Percentiles rank a stretch among this genome's conserved stretches.
Conservation (phyloP, 2,113 vertebrate genomes). For the Halcyon malimbica region DNA sequence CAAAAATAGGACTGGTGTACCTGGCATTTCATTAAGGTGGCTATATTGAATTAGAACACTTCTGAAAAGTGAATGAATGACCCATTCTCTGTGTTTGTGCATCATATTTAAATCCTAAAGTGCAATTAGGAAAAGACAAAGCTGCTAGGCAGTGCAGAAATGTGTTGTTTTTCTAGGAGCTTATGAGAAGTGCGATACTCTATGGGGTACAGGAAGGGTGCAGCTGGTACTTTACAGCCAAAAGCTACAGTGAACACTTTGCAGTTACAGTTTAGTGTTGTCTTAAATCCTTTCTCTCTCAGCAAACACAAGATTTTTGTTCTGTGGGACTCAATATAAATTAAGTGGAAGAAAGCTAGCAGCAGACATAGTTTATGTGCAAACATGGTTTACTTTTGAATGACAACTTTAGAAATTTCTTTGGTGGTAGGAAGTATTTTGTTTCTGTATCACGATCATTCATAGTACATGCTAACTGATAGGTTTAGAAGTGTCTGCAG, state of each 20-base stretch:
- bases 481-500: background rate
- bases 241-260: background rate
- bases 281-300: background rate
- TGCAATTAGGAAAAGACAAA: background rate
- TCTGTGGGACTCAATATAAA: background rate
- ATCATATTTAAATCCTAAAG: background rate
- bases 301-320: background rate
- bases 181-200: background rate
- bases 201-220: background rate
- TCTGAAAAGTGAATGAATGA: background rate
- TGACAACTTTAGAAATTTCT: background rate
- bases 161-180: background rate
- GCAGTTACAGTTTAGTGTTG: accelerated
- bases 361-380: background rate
- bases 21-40: background rate
- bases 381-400: background rate
- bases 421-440: background rate
- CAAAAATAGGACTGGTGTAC: background rate
- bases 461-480: background rate
- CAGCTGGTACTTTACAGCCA: background rate
- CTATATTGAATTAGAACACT: background rate
- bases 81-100: background rate
- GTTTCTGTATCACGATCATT: background rate
- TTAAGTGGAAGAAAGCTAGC: background rate
- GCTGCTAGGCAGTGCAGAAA: background rate